Evolutionary conservation across 2,113 vertebrate genomes (phyloP), one percentile per base, ranked within the genome.

Genomic region (Xenotilapia leptura): DNA sequence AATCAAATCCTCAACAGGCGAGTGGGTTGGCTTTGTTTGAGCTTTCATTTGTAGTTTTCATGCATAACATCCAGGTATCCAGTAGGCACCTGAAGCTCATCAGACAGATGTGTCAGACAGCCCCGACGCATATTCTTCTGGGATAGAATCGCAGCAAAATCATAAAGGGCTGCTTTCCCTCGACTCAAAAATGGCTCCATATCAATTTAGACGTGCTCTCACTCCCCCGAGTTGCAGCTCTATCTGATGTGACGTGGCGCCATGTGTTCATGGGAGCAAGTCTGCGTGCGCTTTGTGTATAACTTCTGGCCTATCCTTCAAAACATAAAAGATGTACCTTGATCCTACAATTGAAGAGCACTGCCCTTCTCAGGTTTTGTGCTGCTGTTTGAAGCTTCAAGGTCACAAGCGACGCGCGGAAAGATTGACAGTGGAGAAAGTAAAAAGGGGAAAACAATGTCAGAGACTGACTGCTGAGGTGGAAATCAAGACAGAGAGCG

Each of bases 81-180:
- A 87, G 7, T 65, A 86, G 33, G 45, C 73, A 77, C 45, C 45
- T 51, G 26, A 77, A 77, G 56, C 77, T 45, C 47, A 79, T 83
- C 77, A 82, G 51, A 51, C 70, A 62, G 38, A 92, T 11, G 33
- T 83, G 79, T 56, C 89, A 90, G 80, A 83, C 17, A 14, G 33
- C n/a, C 49, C 23, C 17, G 9, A 79, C 45, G 10, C 58, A 80
- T 65, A 17, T 75, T 80, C 82, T 60, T 85, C 56, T 55, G 85
- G 89, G 89, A 87, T 55, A 81, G n/a, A 89, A 79, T 84, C 85
- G 45, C 82, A 79, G 84, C 42, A 13, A 83, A 92, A 87, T 90
- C 83, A 86, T 88, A 80, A 83, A 88, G 31, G 47, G 55, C 40
- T 84, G 45, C 62, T 87, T 87, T 83, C 51, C 73, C 68, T 73